These are phyloP conservation scores for Cerastis rubricosa DNA, from an alignment of 2,888 invertebrate genomes.

Conservation along the genomic window DNA sequence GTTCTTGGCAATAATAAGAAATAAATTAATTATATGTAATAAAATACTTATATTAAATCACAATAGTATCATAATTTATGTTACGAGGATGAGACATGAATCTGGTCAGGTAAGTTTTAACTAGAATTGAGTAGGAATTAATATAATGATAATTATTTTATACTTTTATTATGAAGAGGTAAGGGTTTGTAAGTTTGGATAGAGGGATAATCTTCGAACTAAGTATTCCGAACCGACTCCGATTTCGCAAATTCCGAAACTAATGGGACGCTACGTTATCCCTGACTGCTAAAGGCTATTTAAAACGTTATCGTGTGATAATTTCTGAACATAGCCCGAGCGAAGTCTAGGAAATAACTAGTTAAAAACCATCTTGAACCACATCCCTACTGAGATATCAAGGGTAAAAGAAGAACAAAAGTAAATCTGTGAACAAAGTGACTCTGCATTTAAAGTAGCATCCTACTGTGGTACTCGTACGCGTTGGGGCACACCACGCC, in stretches of 20 bases:
- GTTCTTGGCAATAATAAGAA: constrained; percentile 19
- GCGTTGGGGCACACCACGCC: constrained; percentile 24
- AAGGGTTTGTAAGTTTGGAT: background rate
- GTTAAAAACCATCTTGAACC: background rate
- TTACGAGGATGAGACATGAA: background rate
- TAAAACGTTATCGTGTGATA: background rate
- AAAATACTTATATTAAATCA: constrained; percentile 1
- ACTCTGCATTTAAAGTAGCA: constrained; percentile 10
- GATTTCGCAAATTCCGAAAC: background rate
- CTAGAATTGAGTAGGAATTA: background rate
- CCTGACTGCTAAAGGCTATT: background rate
- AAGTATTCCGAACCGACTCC: background rate
- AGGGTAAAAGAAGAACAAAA: background rate
- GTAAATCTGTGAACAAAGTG: background rate
- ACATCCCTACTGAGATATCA: background rate
- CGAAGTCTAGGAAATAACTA: background rate
- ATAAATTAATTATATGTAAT: constrained; percentile 19
- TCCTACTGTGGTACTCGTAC: constrained; percentile 16
- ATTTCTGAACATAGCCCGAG: background rate
- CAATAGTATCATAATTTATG: constrained; percentile 3
- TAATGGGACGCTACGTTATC: background rate
- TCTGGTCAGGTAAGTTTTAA: background rate
- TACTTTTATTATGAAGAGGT: background rate
- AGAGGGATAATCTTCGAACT: background rate
- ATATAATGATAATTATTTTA: background rate